phyloP scores from a whole-genome alignment of 2,888 invertebrate species.

The Osmoderma eremita region DNA sequence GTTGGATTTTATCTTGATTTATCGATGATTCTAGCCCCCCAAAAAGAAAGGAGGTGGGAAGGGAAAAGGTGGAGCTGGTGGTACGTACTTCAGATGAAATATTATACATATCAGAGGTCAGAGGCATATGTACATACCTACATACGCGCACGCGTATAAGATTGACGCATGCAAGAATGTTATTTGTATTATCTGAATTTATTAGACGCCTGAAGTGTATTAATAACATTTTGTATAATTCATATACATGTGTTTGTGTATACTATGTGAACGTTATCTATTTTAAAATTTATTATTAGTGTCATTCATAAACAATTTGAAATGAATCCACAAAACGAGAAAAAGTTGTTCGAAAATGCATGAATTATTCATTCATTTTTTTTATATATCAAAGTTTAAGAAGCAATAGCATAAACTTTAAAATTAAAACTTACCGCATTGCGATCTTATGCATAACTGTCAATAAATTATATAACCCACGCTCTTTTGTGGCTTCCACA shows the following conservation, averaged over 20 bases:
- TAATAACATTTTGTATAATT: neutral
- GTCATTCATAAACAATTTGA: too few species aligned
- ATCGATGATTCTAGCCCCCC: conserved; percentile 47
- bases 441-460: too few species aligned
- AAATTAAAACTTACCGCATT: too few species aligned
- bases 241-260: neutral
- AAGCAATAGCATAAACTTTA: too few species aligned
- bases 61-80: conserved; percentile 44
- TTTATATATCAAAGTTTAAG: too few species aligned
- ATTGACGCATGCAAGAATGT: neutral
- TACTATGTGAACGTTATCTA: too few species aligned
- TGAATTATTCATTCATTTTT: too few species aligned
- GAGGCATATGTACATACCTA: neutral
- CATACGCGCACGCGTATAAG: neutral
- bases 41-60: conserved; percentile 48
- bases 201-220: neutral
- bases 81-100: conserved; percentile 32
- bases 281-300: too few species aligned
- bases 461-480: too few species aligned
- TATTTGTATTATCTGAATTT: neutral
- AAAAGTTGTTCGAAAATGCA: too few species aligned
- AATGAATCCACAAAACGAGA: too few species aligned
- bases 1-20: neutral
- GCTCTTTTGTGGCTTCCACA: too few species aligned
- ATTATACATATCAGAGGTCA: neutral